Evolutionary conservation across 2,797 vertebrate genomes (phyloP).

Genomic region (Acanthornis magna): DNA sequence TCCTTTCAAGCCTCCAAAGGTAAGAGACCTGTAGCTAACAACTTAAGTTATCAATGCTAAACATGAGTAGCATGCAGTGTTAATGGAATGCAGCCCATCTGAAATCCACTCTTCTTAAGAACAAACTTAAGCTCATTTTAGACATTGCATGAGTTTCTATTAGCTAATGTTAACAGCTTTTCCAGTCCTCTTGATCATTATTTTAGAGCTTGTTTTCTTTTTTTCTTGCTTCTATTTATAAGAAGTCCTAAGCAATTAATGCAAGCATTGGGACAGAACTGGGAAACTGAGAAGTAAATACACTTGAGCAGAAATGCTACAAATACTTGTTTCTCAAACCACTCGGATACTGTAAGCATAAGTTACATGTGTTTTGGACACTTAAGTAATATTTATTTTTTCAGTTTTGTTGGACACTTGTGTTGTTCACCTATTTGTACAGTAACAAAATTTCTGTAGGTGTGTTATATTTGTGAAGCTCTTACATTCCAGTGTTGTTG

Average conservation of each 20-base stretch:
- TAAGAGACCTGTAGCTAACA: slow-evolving; percentile 64
- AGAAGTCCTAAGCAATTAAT: neutral
- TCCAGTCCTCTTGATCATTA: neutral
- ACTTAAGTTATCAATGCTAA: neutral
- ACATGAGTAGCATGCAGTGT: neutral
- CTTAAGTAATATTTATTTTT: neutral
- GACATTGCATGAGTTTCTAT: neutral
- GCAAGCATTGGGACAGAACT: neutral
- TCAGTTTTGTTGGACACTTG: neutral
- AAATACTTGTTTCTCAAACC: neutral
- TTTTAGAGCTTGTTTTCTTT: neutral
- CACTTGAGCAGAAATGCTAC: neutral
- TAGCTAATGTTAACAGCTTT: neutral
- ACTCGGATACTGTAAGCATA: neutral
- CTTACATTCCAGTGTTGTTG: neutral
- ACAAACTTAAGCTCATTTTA: neutral
- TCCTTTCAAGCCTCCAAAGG: slow-evolving; percentile 97
- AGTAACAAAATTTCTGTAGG: neutral
- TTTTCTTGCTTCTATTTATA: neutral
- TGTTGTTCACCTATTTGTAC: neutral
- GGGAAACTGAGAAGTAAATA: neutral
- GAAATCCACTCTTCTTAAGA: neutral
- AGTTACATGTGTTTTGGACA: neutral
- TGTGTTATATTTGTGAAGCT: neutral
- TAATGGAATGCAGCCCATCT: neutral